Percentiles rank a stretch among this genome's conserved stretches.
Evolutionary conservation across 1,140 invertebrate species (phyloP).

Genomic region (Ips typographus): DNA sequence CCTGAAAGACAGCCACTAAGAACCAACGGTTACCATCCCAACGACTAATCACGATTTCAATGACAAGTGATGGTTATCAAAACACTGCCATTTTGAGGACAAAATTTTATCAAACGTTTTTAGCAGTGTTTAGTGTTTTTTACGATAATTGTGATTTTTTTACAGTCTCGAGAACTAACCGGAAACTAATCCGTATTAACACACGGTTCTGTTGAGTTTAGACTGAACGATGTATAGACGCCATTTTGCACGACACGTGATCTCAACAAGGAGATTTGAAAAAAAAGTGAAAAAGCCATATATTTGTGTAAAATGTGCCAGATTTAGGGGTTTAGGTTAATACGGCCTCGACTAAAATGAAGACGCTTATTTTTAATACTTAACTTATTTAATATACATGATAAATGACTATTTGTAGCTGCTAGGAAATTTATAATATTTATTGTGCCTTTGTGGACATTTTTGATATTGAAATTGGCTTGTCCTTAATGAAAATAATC

Average conservation of each 20-base stretch:
- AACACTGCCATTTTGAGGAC: conserved; percentile 13
- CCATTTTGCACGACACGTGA: too few relatives aligned
- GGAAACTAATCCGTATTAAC: not conserved
- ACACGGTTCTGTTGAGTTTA: too few relatives aligned
- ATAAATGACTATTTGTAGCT: too few relatives aligned
- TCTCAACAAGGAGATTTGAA: too few relatives aligned
- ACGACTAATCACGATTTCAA: conserved; percentile 51
- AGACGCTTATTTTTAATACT: conserved; percentile 27
- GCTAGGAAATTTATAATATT: too few relatives aligned
- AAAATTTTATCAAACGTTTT: conserved; percentile 2
- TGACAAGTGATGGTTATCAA: not conserved
- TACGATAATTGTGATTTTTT: not conserved
- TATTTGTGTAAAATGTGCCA: not conserved
- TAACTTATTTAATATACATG: not conserved
- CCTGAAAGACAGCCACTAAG: conserved; percentile 83
- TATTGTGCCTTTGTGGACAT: too few relatives aligned
- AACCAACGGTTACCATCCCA: conserved; percentile 68
- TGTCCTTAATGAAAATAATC: too few relatives aligned
- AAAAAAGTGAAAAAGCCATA: too few relatives aligned
- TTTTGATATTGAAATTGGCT: too few relatives aligned
- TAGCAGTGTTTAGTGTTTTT: conserved; percentile 3
- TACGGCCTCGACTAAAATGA: conserved; percentile 27
- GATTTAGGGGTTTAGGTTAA: conserved; percentile 2
- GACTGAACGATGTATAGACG: too few relatives aligned
- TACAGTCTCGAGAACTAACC: not conserved